phyloP scores from a whole-genome alignment of 1,140 invertebrate species.

The Fopius arisanus region DNA sequence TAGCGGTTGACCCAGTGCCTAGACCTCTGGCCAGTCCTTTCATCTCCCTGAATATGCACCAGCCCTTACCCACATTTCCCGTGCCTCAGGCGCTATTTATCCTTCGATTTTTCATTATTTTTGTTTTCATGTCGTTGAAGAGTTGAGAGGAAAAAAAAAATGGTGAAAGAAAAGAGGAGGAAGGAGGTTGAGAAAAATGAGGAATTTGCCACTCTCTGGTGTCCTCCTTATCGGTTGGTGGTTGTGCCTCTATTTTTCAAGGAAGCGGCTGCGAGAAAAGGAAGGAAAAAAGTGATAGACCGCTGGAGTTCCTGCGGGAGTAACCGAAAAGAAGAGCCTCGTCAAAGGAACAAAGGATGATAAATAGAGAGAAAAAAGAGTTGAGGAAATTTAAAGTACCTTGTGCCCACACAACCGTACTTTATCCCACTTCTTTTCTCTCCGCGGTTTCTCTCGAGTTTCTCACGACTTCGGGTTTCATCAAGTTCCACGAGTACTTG shows the following conservation, averaged over 20 bases:
- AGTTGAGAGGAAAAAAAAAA: background rate
- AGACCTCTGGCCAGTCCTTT: background rate
- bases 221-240: background rate
- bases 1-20: background rate
- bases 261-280: background rate
- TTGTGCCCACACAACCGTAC: constrained; percentile 1
- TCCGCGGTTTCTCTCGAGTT: background rate
- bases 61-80: background rate
- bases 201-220: background rate
- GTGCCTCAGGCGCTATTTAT: background rate
- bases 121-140: background rate
- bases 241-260: background rate
- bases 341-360: constrained; percentile 32
- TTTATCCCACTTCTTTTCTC: background rate
- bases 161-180: background rate
- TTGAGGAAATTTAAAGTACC: constrained; percentile 23
- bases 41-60: background rate
- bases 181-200: constrained; percentile 1
- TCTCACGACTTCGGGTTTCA: background rate
- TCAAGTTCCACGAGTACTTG: background rate
- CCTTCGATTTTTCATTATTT: background rate
- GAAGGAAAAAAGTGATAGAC: constrained; percentile 19
- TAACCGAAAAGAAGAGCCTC: background rate
- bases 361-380: constrained; percentile 17
- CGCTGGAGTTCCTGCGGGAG: background rate